These are phyloP conservation scores for Arctocebus calabarensis DNA, from an alignment of 2,797 vertebrate genomes.

Conservation along the genomic window DNA sequence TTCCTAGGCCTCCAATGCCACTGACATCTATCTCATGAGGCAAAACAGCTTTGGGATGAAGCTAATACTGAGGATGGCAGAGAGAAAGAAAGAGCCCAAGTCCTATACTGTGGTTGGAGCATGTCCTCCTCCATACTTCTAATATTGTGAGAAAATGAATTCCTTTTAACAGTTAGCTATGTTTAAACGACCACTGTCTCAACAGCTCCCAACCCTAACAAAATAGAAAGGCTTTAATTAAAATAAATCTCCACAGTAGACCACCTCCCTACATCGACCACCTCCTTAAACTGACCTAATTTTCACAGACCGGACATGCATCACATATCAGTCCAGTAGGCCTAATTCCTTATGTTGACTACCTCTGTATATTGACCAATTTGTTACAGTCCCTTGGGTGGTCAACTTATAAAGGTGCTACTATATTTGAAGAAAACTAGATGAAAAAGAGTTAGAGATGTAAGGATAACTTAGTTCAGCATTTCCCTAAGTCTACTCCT, in stretches of 20 bases:
- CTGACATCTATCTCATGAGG: background rate
- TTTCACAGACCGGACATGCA: too few species aligned
- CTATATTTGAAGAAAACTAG: background rate
- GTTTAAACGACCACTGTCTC: background rate
- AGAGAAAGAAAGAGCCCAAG: background rate
- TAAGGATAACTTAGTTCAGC: background rate
- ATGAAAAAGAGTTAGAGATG: slow-evolving; percentile 13
- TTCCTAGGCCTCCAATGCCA: background rate
- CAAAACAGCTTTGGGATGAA: background rate
- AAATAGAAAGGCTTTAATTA: slow-evolving; percentile 36
- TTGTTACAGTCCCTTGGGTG: too few species aligned
- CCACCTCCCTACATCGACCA: too few species aligned
- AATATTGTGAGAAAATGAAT: background rate
- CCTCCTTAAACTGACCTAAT: too few species aligned
- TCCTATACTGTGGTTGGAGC: background rate
- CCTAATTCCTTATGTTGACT: too few species aligned
- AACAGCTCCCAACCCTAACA: background rate
- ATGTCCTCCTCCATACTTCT: background rate
- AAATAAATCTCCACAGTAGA: background rate
- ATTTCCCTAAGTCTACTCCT: slow-evolving; percentile 30
- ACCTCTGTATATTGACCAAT: too few species aligned
- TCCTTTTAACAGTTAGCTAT: background rate
- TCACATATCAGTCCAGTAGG: too few species aligned
- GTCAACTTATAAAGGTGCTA: too few species aligned
- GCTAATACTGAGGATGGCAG: background rate